Conservation (phyloP, 2,888 invertebrate species). For the Temnothorax unifasciatus region DNA sequence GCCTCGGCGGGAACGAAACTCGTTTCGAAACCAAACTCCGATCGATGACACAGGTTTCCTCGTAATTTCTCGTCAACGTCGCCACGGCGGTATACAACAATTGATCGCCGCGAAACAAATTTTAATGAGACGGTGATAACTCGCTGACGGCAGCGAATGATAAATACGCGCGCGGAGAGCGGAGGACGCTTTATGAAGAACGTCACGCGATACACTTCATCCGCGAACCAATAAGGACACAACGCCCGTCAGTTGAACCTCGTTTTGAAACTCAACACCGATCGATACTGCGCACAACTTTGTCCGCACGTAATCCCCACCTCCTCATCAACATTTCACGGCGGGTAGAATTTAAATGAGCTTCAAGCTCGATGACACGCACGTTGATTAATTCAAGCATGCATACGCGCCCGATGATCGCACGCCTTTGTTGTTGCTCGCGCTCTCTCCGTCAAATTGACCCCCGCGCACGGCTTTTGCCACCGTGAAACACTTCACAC, state of each 20-base stretch:
- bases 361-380: constrained; percentile 43
- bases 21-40: background rate
- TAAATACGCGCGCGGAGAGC: constrained; percentile 24
- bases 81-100: background rate
- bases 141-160: constrained; percentile 37
- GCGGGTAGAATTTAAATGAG: constrained; percentile 53
- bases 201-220: constrained; percentile 50
- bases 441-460: constrained; percentile 51
- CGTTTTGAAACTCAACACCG: constrained; percentile 55
- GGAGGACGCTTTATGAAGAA: constrained; percentile 17
- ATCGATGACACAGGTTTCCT: background rate
- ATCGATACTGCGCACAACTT: constrained; percentile 56
- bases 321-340: constrained; percentile 46
- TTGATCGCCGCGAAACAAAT: constrained; percentile 41
- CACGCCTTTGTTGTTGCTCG: constrained; percentile 11
- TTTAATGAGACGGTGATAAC: constrained; percentile 52
- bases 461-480: background rate
- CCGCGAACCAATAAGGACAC: background rate
- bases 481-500: background rate
- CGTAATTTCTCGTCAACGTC: constrained; percentile 9
- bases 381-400: constrained; percentile 53
- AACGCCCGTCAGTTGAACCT: constrained; percentile 45
- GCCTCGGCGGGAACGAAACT: background rate
- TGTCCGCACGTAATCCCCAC: constrained; percentile 19
- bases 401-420: constrained; percentile 40